These are phyloP conservation scores for Fratercula arctica DNA, from an alignment of 2,797 vertebrate genomes.

Conservation along the genomic window DNA sequence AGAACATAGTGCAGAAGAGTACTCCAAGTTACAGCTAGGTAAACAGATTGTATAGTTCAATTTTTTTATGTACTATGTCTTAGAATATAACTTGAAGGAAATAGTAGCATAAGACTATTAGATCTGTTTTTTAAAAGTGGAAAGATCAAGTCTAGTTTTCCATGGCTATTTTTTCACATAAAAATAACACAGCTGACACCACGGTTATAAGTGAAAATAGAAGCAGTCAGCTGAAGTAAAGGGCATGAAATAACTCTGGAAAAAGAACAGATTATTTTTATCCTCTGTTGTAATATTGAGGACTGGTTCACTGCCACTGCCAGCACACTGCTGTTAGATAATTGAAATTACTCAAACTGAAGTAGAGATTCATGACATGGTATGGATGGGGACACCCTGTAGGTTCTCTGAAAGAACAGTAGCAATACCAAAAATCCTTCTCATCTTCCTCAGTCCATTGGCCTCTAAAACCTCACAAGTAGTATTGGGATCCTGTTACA, in stretches of 20 bases:
- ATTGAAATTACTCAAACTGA: background rate
- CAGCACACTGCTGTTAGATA: background rate
- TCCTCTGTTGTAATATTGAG: background rate
- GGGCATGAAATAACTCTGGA: background rate
- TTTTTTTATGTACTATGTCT: background rate
- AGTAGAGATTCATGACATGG: background rate
- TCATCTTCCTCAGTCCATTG: background rate
- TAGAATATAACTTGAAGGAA: background rate
- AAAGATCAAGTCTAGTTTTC: background rate
- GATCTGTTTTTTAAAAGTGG: background rate
- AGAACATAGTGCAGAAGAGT: background rate
- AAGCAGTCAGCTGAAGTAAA: background rate
- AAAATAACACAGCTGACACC: background rate
- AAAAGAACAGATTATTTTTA: conserved; percentile 13
- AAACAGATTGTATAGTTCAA: background rate
- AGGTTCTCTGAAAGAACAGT: background rate
- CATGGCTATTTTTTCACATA: background rate
- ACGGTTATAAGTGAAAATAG: conserved; percentile 3
- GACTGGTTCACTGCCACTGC: background rate
- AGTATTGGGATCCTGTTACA: background rate
- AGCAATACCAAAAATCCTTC: background rate
- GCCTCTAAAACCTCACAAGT: background rate
- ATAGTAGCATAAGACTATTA: background rate
- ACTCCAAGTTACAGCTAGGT: background rate
- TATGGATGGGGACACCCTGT: background rate